phyloP scores from a whole-genome alignment of 2,888 invertebrate genomes.

The Erebia palarica region DNA sequence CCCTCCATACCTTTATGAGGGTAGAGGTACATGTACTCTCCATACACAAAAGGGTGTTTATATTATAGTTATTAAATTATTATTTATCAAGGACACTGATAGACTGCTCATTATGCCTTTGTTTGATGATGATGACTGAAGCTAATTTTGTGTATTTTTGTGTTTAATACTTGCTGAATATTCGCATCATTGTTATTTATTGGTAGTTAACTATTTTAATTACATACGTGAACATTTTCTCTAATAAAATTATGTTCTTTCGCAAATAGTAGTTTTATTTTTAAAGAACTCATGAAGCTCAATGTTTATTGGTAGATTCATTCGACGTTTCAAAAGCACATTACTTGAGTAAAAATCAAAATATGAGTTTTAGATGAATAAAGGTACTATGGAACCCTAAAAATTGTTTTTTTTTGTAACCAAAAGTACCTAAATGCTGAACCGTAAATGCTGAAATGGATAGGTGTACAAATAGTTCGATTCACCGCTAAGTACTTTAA shows the following conservation, averaged over 20 bases:
- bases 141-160: slow-evolving; percentile 37
- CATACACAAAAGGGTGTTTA: neutral
- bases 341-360: too few relatives aligned
- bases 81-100: slow-evolving; percentile 18
- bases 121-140: slow-evolving; percentile 23
- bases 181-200: slow-evolving; percentile 71
- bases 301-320: too few relatives aligned
- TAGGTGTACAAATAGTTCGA: too few relatives aligned
- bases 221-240: slow-evolving; percentile 63
- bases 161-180: slow-evolving; percentile 52
- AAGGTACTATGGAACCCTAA: too few relatives aligned
- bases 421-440: too few relatives aligned
- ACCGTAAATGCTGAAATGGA: too few relatives aligned
- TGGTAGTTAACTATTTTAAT: slow-evolving; percentile 73
- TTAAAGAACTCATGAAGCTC: neutral
- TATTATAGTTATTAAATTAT: neutral
- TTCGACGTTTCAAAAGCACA: too few relatives aligned
- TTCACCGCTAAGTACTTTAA: too few relatives aligned
- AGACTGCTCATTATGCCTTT: slow-evolving; percentile 21
- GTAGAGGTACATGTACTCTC: too few relatives aligned
- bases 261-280: slow-evolving; percentile 8
- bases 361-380: too few relatives aligned
- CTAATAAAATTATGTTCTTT: slow-evolving; percentile 76
- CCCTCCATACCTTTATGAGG: too few relatives aligned
- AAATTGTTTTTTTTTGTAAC: too few relatives aligned